Base-by-base conservation (phyloP, 2,797 vertebrate species). In the Pempheris klunzingeri region DNA sequence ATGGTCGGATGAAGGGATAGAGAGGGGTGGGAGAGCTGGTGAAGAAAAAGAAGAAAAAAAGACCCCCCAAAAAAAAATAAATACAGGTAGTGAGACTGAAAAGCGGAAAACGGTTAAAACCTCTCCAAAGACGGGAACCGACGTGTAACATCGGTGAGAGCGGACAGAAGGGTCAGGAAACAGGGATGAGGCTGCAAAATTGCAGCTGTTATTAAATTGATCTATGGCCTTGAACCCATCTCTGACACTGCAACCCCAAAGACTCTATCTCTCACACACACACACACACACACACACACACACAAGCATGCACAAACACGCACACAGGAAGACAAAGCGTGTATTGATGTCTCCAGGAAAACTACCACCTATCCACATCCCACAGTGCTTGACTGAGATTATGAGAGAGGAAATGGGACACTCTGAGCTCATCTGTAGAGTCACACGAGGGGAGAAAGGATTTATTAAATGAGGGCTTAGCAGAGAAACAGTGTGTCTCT, bases 171-270 rank as follows among this genome's bases (percentile, higher is more conserved):
- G 74, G 82, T 81, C 82, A 77, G 70, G 52, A 72, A 60, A 74
- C 43, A 32, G 59, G 60, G 74, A 80, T 62, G 80, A 83, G 61
- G 66, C 72, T 43, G 74, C 70, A 88, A 76, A 63, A 90, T 20
- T 46, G 61, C 61, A 77, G 73, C 73, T 32, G 71, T 82, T 82
- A 83, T 87, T 88, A 82, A 88, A 89, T 85, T 71, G 55, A 88
- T 78, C 53, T 58, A 49, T 3, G 74, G 82, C 86, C 89, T 84
- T 69, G 83, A 90, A 84, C 74, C 75, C 59, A 74, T 47, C 66
- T 84, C 47, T 52, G 82, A 86, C 78, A 75, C 66, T 0, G 69
- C 60, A 60, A 81, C 52, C 63, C 34, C 26, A 55, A 44, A 66
- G 47, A 44, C 58, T 50, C 43, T 63, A 20, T 54, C 39, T 72